Conservation (phyloP, 2,888 invertebrate genomes). For the Apamea monoglypha region DNA sequence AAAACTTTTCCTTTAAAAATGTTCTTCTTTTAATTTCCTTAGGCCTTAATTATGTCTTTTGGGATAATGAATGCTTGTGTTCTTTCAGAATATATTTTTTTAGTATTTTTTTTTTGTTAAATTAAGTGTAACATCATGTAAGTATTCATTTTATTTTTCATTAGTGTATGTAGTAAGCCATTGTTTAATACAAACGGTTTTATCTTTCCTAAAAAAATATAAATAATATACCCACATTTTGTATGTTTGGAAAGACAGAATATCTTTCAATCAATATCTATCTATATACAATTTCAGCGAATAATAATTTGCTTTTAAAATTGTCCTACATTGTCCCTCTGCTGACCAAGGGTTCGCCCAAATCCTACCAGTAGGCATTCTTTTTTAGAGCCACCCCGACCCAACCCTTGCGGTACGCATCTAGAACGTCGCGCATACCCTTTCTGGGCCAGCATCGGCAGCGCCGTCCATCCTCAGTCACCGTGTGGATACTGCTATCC, state of each 20-base stretch:
- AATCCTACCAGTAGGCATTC: too few species aligned
- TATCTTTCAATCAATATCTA: too few species aligned
- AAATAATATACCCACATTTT: background rate
- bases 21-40: constrained; percentile 48
- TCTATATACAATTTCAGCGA: background rate
- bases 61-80: constrained; percentile 31
- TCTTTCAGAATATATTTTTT: background rate
- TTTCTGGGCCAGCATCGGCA: background rate
- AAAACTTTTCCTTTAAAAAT: constrained; percentile 46
- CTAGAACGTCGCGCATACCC: background rate
- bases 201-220: background rate
- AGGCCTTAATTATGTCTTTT: constrained; percentile 30
- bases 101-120: background rate
- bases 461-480: background rate
- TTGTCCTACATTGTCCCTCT: too few species aligned
- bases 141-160: background rate
- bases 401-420: background rate
- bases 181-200: background rate
- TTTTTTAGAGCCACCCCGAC: too few species aligned
- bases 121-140: background rate
- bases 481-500: too few species aligned
- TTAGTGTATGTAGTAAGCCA: too few species aligned
- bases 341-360: too few species aligned
- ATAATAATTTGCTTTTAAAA: background rate
- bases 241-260: background rate